Base-by-base conservation (phyloP, 2,113 vertebrate genomes). In the Zingel zingel region DNA sequence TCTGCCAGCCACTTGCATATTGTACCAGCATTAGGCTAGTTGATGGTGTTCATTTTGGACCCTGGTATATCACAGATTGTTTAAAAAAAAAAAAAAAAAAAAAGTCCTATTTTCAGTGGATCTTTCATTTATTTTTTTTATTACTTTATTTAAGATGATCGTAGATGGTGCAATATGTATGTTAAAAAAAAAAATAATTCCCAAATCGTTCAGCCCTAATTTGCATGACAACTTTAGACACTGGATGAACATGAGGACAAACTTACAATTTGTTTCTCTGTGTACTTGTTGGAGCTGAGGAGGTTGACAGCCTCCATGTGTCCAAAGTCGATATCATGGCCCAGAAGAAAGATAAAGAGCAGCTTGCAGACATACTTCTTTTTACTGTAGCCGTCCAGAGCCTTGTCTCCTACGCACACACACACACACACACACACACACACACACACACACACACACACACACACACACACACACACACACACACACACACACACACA, bases 221-320 rank as follows among this genome's bases (percentile, higher is more conserved):
- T 43, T 43, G 25, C 0, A 1, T 19, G 2, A 67, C 15, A 43
- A 7, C 39, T 56, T 36, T 0, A 12, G 16, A 74, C n/a, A 18
- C 0, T 7, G 12, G 19, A 21, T 27, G 14, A 59, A 59, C n/a
- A 19, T 10, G 33, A 53, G 23, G 15, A 61, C 25, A 51, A 25
- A 71, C 97, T 96, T 94, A 98, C 97, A 39, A 98, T 98, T 91
- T 98, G 97, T 89, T 98, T 98, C 92, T 98, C 97, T 0, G 97
- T 98, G 94, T 98, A 98, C 85, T 98, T 98, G 90, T 98, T 98
- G 89, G 97, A 98, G 90, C 97, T 98, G 12, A 98, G 96, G 89
- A 98, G 94, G 93, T 98, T 98, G 81, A 98, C 97, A 0, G 97
- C 97, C 83, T 98, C 97, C 97, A 98, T 98, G 92, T 98, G 97